These are phyloP conservation scores for Cotesia vestalis DNA, from an alignment of 1,140 invertebrate species.

Conservation along the genomic window DNA sequence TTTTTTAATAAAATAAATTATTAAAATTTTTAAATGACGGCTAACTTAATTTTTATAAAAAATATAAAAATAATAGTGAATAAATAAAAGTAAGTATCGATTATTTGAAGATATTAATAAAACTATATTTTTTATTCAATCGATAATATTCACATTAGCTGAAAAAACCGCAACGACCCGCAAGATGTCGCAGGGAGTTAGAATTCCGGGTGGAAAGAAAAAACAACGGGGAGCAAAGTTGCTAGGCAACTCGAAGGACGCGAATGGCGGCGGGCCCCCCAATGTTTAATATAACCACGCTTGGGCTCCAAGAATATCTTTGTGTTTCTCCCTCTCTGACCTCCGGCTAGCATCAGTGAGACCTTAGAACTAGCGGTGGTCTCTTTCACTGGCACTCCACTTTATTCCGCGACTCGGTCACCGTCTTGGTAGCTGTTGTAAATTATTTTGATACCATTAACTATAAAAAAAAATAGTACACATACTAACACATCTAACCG, in stretches of 20 bases:
- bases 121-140: too few relatives aligned
- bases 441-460: neutral
- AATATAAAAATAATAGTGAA: too few relatives aligned
- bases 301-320: slow-evolving; percentile 34
- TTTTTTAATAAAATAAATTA: too few relatives aligned
- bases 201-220: neutral
- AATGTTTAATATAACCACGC: slow-evolving; percentile 36
- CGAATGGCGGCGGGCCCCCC: slow-evolving; percentile 18
- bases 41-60: too few relatives aligned
- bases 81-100: too few relatives aligned
- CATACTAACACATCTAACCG: too few relatives aligned
- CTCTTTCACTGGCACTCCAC: slow-evolving; percentile 31
- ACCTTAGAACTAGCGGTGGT: slow-evolving; percentile 20
- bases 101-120: too few relatives aligned
- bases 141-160: too few relatives aligned
- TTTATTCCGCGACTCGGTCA: slow-evolving; percentile 22
- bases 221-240: neutral
- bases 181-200: neutral
- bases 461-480: slow-evolving; percentile 9
- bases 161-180: neutral
- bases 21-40: too few relatives aligned
- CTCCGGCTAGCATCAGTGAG: slow-evolving; percentile 19
- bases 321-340: slow-evolving; percentile 28
- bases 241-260: slow-evolving; percentile 25
- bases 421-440: slow-evolving; percentile 9